Evolutionary conservation across 1,140 invertebrate species (phyloP), one percentile per base, ranked within the genome.

Genomic region (Formica selysi): DNA sequence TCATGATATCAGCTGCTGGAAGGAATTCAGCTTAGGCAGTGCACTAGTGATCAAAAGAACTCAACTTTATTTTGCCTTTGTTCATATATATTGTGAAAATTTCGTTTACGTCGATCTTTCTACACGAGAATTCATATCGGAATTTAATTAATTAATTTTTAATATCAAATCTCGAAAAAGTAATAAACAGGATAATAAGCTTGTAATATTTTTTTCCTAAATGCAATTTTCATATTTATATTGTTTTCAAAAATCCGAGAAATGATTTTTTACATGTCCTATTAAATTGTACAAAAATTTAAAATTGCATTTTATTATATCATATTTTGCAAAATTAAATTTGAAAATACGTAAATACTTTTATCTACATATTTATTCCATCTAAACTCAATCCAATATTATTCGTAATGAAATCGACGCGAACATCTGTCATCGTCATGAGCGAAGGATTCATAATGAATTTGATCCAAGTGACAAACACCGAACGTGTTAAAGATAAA

Each of bases 401-500:
- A 78, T 79, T 61, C 13, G 32, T 79, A 44, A 36, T 54, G 29
- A 57, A 19, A 71, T 32, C 29, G 44, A 54, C 29, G 19, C 19
- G 19, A 73, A 54, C 22, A 73, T 73, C 48, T 36, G 32, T 73
- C 29, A 54, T 81, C n/a, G n/a, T 79, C 54, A 61, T 16, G 26
- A 59, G 11, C 59, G 51, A 59, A 71, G 26, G 19, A 13, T 11
- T 44, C 51, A n/a, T 73, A 81, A 73, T 81, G 67, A 59, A 11
- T 59, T 81, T 22, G 26, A 81, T 61, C 26, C 67, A 73, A 81
- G 36, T 81, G 79, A 81, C 51, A 54, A 71, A 71, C 19, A 71
- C 36, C 7, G 51, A 73, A 73, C 36, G 67, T 81, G 79, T 81
- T 81, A 81, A 73, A 81, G 79, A 81, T 36, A 81, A 81, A 73